phyloP scores from a whole-genome alignment of 2,888 invertebrate genomes.

The Dryobota labecula region DNA sequence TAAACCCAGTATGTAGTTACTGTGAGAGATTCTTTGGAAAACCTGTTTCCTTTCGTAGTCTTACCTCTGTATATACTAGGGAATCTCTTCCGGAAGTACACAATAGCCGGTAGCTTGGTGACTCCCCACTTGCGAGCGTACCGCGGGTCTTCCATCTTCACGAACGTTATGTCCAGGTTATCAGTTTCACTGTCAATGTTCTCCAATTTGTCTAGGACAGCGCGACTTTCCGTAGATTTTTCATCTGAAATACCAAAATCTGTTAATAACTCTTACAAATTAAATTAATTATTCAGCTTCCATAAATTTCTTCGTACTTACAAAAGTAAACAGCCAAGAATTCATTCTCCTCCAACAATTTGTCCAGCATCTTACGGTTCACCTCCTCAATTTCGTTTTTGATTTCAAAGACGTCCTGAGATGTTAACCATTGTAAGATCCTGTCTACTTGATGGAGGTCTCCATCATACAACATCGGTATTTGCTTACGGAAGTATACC shows the following conservation, averaged over 20 bases:
- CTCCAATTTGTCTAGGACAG: conserved; percentile 96
- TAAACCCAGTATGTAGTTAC: background rate
- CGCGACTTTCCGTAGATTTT: conserved; percentile 94
- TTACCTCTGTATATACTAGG: conserved; percentile 97
- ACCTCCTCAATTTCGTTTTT: conserved; percentile 99
- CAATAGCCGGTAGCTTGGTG: conserved; percentile 96
- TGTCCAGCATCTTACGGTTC: conserved; percentile 98
- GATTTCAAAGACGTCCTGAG: conserved; percentile 98
- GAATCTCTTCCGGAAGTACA: conserved; percentile 97
- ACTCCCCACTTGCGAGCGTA: conserved; percentile 98
- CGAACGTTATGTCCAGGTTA: conserved; percentile 97
- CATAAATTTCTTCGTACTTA: conserved; percentile 88
- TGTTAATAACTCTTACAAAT: background rate
- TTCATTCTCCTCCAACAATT: conserved; percentile 98
- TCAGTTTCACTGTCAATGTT: conserved; percentile 98
- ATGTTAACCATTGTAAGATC: conserved; percentile 96
- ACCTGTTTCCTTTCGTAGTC: background rate
- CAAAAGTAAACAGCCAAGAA: conserved; percentile 98
- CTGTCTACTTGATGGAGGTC: conserved; percentile 96
- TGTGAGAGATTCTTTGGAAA: background rate
- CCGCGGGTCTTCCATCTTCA: conserved; percentile 97
- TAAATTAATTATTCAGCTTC: background rate
- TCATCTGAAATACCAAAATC: conserved; percentile 91
- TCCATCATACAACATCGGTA: conserved; percentile 96
- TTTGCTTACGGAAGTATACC: conserved; percentile 95